Evolutionary conservation across 1,140 invertebrate species (phyloP), one percentile per base, ranked within the genome.

Genomic region (Hylaeus anthracinus): DNA sequence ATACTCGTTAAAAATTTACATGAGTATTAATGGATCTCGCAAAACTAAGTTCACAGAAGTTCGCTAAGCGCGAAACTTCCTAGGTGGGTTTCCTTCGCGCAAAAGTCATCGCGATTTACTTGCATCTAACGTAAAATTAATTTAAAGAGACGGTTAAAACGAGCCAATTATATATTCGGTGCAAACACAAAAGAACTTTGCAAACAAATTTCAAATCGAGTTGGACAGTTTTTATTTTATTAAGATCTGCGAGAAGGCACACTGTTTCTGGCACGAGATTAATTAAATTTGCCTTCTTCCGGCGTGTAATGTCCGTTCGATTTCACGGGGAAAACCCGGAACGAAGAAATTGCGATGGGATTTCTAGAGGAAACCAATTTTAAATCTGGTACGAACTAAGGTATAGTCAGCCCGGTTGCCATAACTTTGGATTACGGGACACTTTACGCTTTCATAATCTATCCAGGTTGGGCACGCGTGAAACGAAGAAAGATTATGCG

Each of bases 1-100:
- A 64, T 55, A 45, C 43, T 72, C 69, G 69, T 72, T 64, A 63
- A 79, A 55, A 79, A 79, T 79, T 72, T 72, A 64, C 58, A 79
- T 39, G 43, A 55, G 67, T 78, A 72, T 72, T 72, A 72, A 78
- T 72, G 67, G 65, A 56, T 58, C 51, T 58, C 63, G 63, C 15
- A 9, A 56, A 63, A 45, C 41, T 6, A 67, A 67, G 48, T 37
- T 55, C 37, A 14, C 39, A 12, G 6, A 9, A 67, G 73, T 67
- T 66, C 8, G 10, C 51, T 64, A 67, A 67, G 51, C 48, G 43
- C 8, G 39, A 10, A 66, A 43, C 37, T 61, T 51, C 37, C 14
- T 43, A 9, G 26, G 15, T 41, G 60, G 26, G 45, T 65, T 72
- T 48, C 8, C 43, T 14, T 3, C 61, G 37, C 1, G 61, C 41